Evolutionary conservation across 1,140 invertebrate genomes (phyloP).

Genomic region (Acromyrmex echinatior): DNA sequence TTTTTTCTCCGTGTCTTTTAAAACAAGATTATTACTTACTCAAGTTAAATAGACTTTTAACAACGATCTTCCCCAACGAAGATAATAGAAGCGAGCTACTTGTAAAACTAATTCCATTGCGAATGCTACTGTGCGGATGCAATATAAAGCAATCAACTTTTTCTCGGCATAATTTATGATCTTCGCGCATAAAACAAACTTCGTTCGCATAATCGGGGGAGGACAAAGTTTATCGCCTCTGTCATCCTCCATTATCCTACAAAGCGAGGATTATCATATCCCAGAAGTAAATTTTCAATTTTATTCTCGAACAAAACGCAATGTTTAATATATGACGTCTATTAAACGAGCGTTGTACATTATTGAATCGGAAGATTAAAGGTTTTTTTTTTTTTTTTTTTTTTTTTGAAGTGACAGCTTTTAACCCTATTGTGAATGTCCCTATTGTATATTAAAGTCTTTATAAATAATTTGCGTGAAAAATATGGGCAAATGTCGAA

Average conservation of each 20-base stretch:
- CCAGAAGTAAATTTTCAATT: constrained; percentile 50
- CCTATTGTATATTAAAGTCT: background rate
- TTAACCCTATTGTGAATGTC: background rate
- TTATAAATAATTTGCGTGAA: background rate
- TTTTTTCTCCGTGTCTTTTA: constrained; percentile 25
- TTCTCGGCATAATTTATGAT: constrained; percentile 49
- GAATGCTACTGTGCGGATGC: constrained; percentile 45
- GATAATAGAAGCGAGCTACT: constrained; percentile 49
- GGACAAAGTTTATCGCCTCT: constrained; percentile 53
- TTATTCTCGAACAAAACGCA: constrained; percentile 17
- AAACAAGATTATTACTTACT: constrained; percentile 54
- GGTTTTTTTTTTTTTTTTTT: background rate
- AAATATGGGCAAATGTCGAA: background rate
- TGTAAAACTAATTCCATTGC: constrained; percentile 61
- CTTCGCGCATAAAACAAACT: constrained; percentile 53
- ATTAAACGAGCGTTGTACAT: constrained; percentile 15
- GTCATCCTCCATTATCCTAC: constrained; percentile 34
- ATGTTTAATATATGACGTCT: constrained; percentile 35
- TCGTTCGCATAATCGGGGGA: background rate
- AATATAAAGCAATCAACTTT: constrained; percentile 61
- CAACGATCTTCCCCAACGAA: constrained; percentile 39
- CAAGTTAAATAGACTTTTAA: constrained; percentile 63
- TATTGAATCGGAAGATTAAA: constrained; percentile 49
- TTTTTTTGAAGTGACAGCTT: constrained; percentile 12
- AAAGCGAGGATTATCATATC: constrained; percentile 29